phyloP scores from a whole-genome alignment of 2,797 vertebrate genomes.

The Merluccius polli region DNA sequence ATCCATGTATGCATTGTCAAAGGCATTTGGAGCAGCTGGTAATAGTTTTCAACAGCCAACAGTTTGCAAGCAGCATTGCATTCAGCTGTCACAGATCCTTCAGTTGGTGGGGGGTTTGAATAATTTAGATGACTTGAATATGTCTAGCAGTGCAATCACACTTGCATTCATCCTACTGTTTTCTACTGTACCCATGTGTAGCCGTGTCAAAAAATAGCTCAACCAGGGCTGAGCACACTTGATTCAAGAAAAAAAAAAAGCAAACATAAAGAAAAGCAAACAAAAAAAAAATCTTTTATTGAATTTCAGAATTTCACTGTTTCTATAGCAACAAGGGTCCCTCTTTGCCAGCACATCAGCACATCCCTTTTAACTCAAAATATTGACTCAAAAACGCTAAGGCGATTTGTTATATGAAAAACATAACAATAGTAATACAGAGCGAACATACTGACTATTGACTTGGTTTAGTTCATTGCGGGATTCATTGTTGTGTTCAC shows the following conservation, averaged over 20 bases:
- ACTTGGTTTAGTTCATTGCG: background rate
- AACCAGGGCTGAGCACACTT: background rate
- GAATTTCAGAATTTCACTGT: background rate
- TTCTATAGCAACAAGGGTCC: constrained; percentile 1
- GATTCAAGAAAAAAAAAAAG: background rate
- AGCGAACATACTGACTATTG: background rate
- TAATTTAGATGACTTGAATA: background rate
- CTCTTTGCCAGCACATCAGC: background rate
- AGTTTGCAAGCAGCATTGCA: no score
- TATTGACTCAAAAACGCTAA: background rate
- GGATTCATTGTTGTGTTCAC: background rate
- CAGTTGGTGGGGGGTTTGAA: background rate
- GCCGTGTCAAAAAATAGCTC: background rate
- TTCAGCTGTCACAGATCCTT: background rate
- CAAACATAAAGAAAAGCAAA: no score
- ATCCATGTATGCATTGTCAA: no score
- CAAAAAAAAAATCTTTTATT: background rate
- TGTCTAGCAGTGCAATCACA: background rate
- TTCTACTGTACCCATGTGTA: background rate
- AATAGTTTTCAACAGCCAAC: background rate
- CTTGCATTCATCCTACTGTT: background rate
- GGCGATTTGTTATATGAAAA: background rate
- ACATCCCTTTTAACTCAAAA: background rate
- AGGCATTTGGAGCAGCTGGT: no score
- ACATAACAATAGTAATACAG: background rate